Evolutionary conservation across 1,140 invertebrate genomes (phyloP).

Genomic region (Samia ricini): DNA sequence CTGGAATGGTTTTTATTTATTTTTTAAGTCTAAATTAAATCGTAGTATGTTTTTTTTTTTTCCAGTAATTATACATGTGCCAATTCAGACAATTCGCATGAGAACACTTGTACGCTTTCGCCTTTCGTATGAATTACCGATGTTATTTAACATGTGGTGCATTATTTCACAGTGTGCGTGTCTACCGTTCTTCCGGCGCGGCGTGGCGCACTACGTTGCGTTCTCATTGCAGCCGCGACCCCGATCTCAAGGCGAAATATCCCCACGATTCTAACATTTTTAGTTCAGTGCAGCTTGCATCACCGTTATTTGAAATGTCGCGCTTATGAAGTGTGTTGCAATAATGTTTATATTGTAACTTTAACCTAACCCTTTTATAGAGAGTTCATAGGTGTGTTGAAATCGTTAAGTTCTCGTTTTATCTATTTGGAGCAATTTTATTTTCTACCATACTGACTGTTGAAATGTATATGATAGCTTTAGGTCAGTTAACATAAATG

Average conservation of each 20-base stretch:
- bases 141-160: constrained; percentile 62
- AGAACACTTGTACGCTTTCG: constrained; percentile 69
- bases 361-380: constrained; percentile 34
- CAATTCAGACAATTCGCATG: constrained; percentile 37
- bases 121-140: constrained; percentile 53
- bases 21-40: too few species aligned
- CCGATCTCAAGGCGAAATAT: constrained; percentile 41
- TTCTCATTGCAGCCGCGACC: constrained; percentile 14
- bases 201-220: constrained; percentile 33
- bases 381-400: constrained; percentile 24
- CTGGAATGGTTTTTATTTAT: too few species aligned
- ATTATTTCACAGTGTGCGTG: constrained; percentile 55
- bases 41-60: too few species aligned
- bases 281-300: constrained; percentile 50
- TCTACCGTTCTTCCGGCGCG: constrained; percentile 40
- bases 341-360: constrained; percentile 40
- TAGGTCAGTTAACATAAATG: neutral
- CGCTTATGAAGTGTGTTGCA: constrained; percentile 43
- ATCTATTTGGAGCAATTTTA: neutral
- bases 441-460: neutral
- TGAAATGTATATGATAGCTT: neutral
- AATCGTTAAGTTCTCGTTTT: constrained; percentile 8
- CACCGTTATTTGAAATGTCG: constrained; percentile 55
- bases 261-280: constrained; percentile 71
- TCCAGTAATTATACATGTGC: neutral